Percentiles rank a stretch among this genome's conserved stretches.
Evolutionary conservation across 2,888 invertebrate genomes (phyloP).

Genomic region (Pristionchus maxplancki): DNA sequence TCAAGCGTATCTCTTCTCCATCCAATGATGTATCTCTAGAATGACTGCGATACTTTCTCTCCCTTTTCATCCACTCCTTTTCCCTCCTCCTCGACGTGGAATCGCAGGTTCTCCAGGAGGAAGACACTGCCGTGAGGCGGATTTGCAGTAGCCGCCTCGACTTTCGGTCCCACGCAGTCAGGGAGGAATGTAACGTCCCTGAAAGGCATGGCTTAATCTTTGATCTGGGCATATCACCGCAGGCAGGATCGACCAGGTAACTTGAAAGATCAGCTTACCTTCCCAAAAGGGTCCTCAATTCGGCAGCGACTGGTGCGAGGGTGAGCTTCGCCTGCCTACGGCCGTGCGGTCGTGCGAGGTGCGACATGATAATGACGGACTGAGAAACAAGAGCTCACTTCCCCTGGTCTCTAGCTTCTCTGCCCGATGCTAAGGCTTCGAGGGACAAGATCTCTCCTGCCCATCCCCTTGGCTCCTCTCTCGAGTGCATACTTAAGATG

Average conservation of each 20-base stretch:
- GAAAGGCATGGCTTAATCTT: too few relatives aligned
- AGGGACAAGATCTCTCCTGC: too few relatives aligned
- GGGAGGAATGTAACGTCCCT: constrained; percentile 83
- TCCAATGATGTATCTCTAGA: too few relatives aligned
- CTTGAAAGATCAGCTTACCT: constrained; percentile 80
- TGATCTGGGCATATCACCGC: too few relatives aligned
- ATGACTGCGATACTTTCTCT: constrained; percentile 82
- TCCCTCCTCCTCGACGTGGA: constrained; percentile 97
- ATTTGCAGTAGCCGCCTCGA: constrained; percentile 91
- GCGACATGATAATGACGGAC: constrained; percentile 96
- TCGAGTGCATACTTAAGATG: too few relatives aligned
- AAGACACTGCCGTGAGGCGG: constrained; percentile 92
- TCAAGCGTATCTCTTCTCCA: too few relatives aligned
- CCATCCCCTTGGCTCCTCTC: too few relatives aligned
- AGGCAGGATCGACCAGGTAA: background rate
- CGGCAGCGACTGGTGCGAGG: constrained; percentile 92
- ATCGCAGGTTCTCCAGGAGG: constrained; percentile 94
- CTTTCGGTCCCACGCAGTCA: constrained; percentile 94
- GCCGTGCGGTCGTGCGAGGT: constrained; percentile 97
- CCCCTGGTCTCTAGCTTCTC: too few relatives aligned
- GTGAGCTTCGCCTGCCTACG: constrained; percentile 90
- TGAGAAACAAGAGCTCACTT: background rate
- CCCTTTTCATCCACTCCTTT: constrained; percentile 93
- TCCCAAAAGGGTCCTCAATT: constrained; percentile 88
- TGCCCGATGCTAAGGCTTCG: too few relatives aligned